Evolutionary conservation across 2,797 vertebrate species (phyloP).

Genomic region (Peromyscus attwateri): DNA sequence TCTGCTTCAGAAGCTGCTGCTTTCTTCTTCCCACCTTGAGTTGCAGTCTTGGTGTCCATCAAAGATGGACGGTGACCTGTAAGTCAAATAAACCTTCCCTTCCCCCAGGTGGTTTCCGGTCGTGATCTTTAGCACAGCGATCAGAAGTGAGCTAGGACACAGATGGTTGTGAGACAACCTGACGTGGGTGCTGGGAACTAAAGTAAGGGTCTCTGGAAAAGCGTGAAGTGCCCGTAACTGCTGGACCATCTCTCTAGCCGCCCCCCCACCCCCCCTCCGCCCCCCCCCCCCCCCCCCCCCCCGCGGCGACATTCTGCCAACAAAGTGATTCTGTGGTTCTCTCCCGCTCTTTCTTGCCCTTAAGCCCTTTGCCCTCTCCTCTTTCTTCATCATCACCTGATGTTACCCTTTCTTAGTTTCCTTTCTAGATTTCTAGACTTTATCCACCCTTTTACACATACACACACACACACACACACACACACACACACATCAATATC

Average conservation of each 20-base stretch:
- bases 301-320: too few species aligned
- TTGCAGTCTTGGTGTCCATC: neutral
- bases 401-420: too few species aligned
- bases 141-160: neutral
- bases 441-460: too few species aligned
- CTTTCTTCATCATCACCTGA: too few species aligned
- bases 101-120: neutral
- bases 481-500: neutral
- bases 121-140: neutral
- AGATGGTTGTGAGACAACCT: neutral
- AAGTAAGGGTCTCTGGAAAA: neutral
- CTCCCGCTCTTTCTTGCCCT: neutral
- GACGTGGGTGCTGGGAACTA: neutral
- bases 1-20: neutral
- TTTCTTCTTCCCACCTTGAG: neutral
- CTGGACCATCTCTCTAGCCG: neutral
- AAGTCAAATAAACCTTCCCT: neutral
- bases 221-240: neutral
- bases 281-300: too few species aligned
- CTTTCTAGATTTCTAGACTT: neutral
- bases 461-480: neutral
- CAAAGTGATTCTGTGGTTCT: neutral
- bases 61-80: neutral
- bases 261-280: too few species aligned
- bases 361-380: neutral